phyloP scores from a whole-genome alignment of 2,888 invertebrate genomes.

The Cremastinae sp. region DNA sequence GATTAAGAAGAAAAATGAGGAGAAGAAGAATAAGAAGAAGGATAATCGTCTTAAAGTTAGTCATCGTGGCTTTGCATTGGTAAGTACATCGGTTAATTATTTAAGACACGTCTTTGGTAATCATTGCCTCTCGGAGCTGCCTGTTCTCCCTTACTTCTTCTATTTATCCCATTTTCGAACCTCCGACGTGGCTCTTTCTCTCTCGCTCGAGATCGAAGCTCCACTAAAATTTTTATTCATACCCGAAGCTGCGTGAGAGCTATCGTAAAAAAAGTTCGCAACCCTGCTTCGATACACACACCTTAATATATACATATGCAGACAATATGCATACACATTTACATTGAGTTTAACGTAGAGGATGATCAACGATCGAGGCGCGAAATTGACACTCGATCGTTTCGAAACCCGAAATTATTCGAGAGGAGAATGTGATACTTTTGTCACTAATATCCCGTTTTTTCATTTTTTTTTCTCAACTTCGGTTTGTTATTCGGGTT shows the following conservation, averaged over 20 bases:
- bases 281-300: constrained; percentile 57
- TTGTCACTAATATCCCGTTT: too few species aligned
- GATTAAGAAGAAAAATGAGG: constrained; percentile 15
- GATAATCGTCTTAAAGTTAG: constrained; percentile 67
- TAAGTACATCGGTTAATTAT: constrained; percentile 77
- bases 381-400: constrained; percentile 15
- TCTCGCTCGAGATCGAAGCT: neutral
- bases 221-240: constrained; percentile 4
- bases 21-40: constrained; percentile 9
- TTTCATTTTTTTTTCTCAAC: constrained; percentile 7
- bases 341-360: constrained; percentile 57
- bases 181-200: neutral
- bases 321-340: constrained; percentile 48
- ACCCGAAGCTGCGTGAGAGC: constrained; percentile 21
- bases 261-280: constrained; percentile 38
- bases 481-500: neutral
- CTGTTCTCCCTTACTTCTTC: constrained; percentile 19
- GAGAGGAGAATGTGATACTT: neutral
- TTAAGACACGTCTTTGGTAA: constrained; percentile 77
- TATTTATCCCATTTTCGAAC: neutral
- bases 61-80: constrained; percentile 69
- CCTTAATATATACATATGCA: constrained; percentile 55
- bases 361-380: constrained; percentile 41
- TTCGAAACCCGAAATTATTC: neutral
- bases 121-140: constrained; percentile 69